Evolutionary conservation across 2,888 invertebrate species (phyloP).

Genomic region (Phyllotreta striolata): DNA sequence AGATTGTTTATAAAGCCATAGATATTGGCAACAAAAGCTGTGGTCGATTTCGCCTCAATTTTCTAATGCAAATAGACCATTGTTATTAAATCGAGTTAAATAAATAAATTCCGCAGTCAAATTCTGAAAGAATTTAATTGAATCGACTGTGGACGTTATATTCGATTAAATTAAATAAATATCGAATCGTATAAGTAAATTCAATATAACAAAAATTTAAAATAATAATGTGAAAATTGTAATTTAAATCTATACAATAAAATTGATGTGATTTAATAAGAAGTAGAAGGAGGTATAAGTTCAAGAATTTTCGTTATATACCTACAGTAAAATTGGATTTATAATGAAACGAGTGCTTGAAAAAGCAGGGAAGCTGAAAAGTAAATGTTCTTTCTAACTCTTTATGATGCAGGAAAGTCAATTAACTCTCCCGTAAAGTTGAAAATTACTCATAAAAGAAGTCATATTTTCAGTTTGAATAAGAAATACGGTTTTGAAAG

Average conservation of each 20-base stretch:
- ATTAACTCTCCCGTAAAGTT: constrained; percentile 6
- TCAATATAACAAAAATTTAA: too few relatives aligned
- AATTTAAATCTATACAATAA: too few relatives aligned
- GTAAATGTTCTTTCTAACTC: constrained; percentile 18
- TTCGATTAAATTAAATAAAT: too few relatives aligned
- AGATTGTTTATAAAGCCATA: too few relatives aligned
- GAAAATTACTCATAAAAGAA: constrained; percentile 33
- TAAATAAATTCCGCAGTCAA: neutral
- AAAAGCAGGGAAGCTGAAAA: neutral
- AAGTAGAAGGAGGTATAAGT: too few relatives aligned
- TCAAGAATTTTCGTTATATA: too few relatives aligned
- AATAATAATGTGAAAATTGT: too few relatives aligned
- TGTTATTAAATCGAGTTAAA: constrained; percentile 5
- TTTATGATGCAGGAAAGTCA: constrained; percentile 20
- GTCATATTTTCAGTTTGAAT: constrained; percentile 49
- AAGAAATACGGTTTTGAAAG: constrained; percentile 51
- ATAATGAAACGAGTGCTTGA: too few relatives aligned
- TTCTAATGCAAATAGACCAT: constrained; percentile 7
- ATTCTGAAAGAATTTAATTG: neutral
- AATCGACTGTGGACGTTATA: too few relatives aligned
- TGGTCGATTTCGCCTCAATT: constrained; percentile 8
- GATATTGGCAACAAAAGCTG: neutral
- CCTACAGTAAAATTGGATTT: too few relatives aligned
- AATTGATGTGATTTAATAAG: too few relatives aligned
- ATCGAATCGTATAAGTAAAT: too few relatives aligned